A percentile compares a stretch with the other conserved stretches of the same genome.
Conservation (phyloP, 2,797 vertebrate species). For the Pangasius sanitwongsei region DNA sequence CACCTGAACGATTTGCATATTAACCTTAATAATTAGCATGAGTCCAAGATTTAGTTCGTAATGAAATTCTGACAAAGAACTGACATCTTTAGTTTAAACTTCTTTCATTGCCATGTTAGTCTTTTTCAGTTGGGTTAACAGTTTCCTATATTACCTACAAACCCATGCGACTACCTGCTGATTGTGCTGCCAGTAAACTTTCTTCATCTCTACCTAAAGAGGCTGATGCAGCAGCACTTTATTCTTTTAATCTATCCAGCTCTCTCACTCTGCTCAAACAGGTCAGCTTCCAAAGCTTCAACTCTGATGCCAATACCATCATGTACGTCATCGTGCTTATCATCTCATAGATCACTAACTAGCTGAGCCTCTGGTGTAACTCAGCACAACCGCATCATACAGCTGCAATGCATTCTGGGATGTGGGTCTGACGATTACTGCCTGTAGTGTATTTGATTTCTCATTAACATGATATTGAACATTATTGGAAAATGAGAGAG, state of each 20-base stretch:
- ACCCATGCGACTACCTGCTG: not conserved
- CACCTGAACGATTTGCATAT: not conserved
- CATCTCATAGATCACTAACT: not conserved
- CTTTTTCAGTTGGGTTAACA: not conserved
- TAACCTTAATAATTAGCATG: no score
- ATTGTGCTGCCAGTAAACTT: not conserved
- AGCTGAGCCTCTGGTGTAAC: not conserved
- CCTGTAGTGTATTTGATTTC: not conserved
- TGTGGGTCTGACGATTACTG: not conserved
- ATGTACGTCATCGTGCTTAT: no score
- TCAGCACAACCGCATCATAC: not conserved
- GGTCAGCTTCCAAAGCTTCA: not conserved
- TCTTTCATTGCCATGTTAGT: not conserved
- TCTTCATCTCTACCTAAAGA: not conserved
- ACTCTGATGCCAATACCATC: not conserved
- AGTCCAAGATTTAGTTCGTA: not conserved
- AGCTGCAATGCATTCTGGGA: slow-evolving; percentile 6
- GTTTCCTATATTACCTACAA: not conserved
- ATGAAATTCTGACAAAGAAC: not conserved
- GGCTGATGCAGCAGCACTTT: not conserved
- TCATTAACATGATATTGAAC: not conserved
- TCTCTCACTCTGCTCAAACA: not conserved
- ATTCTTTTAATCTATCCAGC: not conserved
- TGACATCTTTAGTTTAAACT: not conserved
- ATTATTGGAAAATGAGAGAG: not conserved